A percentile compares a stretch with the other conserved stretches of the same genome.
phyloP scores from a whole-genome alignment of 1,140 invertebrate genomes.

The Lepidurus apus region DNA sequence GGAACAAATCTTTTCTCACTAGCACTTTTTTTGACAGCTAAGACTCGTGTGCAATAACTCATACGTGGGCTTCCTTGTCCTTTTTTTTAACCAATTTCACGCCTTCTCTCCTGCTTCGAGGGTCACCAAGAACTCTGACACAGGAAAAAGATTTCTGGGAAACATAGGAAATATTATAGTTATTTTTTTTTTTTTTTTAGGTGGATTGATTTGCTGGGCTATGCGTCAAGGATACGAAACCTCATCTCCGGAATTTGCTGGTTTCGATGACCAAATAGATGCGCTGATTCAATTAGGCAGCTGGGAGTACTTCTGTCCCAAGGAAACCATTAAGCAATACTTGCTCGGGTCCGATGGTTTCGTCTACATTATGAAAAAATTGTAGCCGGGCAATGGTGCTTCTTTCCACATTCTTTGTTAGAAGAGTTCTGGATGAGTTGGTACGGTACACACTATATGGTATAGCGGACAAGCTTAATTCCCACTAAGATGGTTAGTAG shows the following conservation, averaged over 20 bases:
- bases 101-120: not conserved
- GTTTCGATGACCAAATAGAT: constrained; percentile 32
- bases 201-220: constrained; percentile 32
- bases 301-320: constrained; percentile 27
- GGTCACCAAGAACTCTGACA: not conserved
- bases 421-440: no score
- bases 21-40: not conserved
- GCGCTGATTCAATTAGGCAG: constrained; percentile 20
- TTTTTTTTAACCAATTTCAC: not conserved
- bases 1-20: no score
- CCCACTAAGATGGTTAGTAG: not conserved
- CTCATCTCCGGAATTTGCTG: constrained; percentile 26
- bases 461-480: not conserved
- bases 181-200: not conserved
- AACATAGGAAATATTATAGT: not conserved
- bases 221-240: constrained; percentile 32
- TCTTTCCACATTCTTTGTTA: no score
- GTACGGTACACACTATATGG: no score
- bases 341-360: constrained; percentile 33
- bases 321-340: constrained; percentile 22
- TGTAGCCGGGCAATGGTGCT: constrained; percentile 23
- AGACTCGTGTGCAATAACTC: not conserved
- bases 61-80: not conserved
- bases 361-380: constrained; percentile 33
- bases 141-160: not conserved